Evolutionary conservation across 2,888 invertebrate species (phyloP), one percentile per base, ranked within the genome.

Genomic region (Gryllus longicercus): DNA sequence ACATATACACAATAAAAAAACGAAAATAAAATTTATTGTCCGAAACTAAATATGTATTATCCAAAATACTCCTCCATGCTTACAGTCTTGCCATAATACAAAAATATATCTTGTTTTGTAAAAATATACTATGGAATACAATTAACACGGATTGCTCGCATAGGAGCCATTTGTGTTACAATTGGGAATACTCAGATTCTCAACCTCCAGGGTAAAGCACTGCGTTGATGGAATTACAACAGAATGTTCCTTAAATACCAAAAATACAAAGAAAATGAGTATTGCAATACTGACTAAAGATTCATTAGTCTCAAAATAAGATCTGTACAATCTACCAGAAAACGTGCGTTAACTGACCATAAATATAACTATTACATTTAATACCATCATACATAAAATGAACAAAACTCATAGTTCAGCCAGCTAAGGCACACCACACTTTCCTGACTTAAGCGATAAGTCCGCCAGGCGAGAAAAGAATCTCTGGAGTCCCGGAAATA

Each of bases 171-270:
- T 18, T 63, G 63, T 63, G n/a, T n/a, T 63, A 63, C n/a, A 18
- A 38, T n/a, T 63, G 63, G 63, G 63, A 63, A 63, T 63, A n/a
- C n/a, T 63, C 63, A 63, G 63, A 63, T 63, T 63, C 63, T 63
- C 63, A 63, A 63, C 63, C 63, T 63, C 63, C 63, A 63, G 63
- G 63, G 63, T 63, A 63, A 14, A 63, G n/a, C 14, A 63, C 63
- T 18, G 63, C 63, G 63, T n/a, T 63, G 63, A 63, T 63, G 63
- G 63, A 63, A 63, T 63, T 63, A 63, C 63, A 63, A 18, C 12
- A n/a, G 8, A 14, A 63, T 63, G n/a, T 63, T 63, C 14, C n/a
- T 63, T 63, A n/a, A n/a, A 63, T 63, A 18, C 63, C 63, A 63
- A 63, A 63, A 63, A 63, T 63, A 63, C 63, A 63, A 63, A 14